These are phyloP conservation scores for Troides helena DNA, from an alignment of 2,888 invertebrate species.

Conservation along the genomic window DNA sequence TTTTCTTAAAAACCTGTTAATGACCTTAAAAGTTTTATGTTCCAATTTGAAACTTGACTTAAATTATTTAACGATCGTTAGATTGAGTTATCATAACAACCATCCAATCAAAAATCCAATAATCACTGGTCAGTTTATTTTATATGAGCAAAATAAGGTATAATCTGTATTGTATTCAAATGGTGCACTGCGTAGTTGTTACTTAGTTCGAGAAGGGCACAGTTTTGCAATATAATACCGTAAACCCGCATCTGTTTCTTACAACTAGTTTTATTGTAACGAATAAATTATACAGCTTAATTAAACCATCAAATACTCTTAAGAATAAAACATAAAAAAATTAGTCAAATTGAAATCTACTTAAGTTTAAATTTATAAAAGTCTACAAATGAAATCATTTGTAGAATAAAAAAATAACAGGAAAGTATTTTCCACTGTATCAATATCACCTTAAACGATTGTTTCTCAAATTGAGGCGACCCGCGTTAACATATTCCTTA, in stretches of 20 bases:
- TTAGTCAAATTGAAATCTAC: constrained; percentile 65
- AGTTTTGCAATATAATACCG: constrained; percentile 11
- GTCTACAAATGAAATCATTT: constrained; percentile 77
- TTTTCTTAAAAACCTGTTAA: too few relatives aligned
- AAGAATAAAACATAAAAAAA: constrained; percentile 38
- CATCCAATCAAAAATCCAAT: too few relatives aligned
- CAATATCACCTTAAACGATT: constrained; percentile 33
- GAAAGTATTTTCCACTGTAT: constrained; percentile 61
- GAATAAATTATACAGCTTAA: constrained; percentile 36
- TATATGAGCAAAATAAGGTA: background rate
- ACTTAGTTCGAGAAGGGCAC: background rate
- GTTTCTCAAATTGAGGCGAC: constrained; percentile 23
- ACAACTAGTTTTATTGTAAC: constrained; percentile 13
- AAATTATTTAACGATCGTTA: too few relatives aligned
- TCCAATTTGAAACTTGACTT: too few relatives aligned
- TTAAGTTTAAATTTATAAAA: constrained; percentile 65
- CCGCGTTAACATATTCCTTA: background rate
- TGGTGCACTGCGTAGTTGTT: background rate
- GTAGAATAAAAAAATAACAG: constrained; percentile 78
- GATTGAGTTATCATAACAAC: too few relatives aligned
- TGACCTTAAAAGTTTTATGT: too few relatives aligned
- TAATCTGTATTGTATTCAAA: background rate
- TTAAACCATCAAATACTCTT: constrained; percentile 33
- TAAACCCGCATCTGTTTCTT: constrained; percentile 22
- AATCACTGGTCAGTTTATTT: too few relatives aligned